These are phyloP conservation scores for Tetragonula clypearis DNA, from an alignment of 1,140 invertebrate genomes.

Conservation along the genomic window DNA sequence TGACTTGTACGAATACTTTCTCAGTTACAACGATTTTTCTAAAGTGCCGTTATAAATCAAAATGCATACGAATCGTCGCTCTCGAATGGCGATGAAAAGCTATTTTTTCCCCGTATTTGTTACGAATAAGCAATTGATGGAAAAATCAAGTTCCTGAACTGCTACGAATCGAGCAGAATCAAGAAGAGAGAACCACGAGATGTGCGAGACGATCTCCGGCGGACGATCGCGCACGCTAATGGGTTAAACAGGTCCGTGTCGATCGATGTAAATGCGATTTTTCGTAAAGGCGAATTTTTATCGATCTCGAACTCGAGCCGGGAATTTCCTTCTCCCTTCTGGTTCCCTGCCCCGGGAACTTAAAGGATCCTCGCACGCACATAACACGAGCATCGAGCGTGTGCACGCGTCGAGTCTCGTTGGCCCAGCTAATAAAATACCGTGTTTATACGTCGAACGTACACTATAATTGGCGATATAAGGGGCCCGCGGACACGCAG, in stretches of 20 bases:
- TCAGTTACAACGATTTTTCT: too few relatives aligned
- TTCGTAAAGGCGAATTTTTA: neutral
- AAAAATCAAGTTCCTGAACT: too few relatives aligned
- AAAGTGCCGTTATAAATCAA: too few relatives aligned
- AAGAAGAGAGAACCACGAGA: neutral
- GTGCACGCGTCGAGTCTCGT: slow-evolving; percentile 33
- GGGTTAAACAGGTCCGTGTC: neutral
- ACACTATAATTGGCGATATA: slow-evolving; percentile 74
- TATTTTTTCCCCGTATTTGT: too few relatives aligned
- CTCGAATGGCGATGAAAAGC: too few relatives aligned
- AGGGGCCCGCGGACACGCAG: slow-evolving; percentile 47
- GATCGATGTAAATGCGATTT: neutral
- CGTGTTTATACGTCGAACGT: slow-evolving; percentile 71
- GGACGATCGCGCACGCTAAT: neutral
- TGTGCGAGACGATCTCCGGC: neutral
- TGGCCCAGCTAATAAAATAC: slow-evolving; percentile 64
- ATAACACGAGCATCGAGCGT: neutral
- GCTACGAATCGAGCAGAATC: neutral
- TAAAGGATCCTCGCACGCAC: slow-evolving; percentile 35
- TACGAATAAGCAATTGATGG: too few relatives aligned
- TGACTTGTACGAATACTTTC: too few relatives aligned
- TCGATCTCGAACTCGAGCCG: neutral
- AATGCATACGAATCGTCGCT: too few relatives aligned
- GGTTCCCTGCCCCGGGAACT: slow-evolving; percentile 5
- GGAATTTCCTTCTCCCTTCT: neutral